Evolutionary conservation across 2,888 invertebrate species (phyloP).

Genomic region (Lacanobia oleracea): DNA sequence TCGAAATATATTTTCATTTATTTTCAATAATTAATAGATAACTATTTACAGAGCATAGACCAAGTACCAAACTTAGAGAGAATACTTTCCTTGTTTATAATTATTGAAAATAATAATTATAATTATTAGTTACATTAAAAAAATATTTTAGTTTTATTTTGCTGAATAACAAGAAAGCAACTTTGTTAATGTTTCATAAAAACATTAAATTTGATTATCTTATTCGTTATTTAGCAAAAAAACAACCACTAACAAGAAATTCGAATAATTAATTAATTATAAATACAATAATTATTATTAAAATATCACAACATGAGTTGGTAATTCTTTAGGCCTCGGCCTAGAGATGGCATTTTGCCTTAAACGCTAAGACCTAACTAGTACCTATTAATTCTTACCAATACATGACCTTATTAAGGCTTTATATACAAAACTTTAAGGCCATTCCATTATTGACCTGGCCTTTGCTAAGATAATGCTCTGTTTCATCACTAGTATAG

Average conservation of each 20-base stretch:
- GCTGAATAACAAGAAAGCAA: constrained; percentile 29
- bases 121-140: constrained; percentile 19
- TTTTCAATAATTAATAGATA: constrained; percentile 45
- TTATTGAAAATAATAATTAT: constrained; percentile 39
- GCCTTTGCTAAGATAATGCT: background rate
- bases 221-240: constrained; percentile 31
- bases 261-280: constrained; percentile 33
- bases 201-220: background rate
- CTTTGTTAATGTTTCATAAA: constrained; percentile 1
- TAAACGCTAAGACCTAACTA: constrained; percentile 9
- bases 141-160: constrained; percentile 30
- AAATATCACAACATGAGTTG: constrained; percentile 64
- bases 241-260: constrained; percentile 21
- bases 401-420: constrained; percentile 34
- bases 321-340: constrained; percentile 31
- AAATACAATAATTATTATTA: constrained; percentile 46
- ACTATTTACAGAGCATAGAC: constrained; percentile 67
- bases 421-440: constrained; percentile 13
- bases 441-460: background rate
- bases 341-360: constrained; percentile 8
- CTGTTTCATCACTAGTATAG: constrained; percentile 18
- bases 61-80: constrained; percentile 66
- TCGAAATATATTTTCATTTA: constrained; percentile 26
- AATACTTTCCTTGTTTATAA: constrained; percentile 49
- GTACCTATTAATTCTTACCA: constrained; percentile 24